phyloP scores from a whole-genome alignment of 1,140 invertebrate species.

The Drosophila saltans region DNA sequence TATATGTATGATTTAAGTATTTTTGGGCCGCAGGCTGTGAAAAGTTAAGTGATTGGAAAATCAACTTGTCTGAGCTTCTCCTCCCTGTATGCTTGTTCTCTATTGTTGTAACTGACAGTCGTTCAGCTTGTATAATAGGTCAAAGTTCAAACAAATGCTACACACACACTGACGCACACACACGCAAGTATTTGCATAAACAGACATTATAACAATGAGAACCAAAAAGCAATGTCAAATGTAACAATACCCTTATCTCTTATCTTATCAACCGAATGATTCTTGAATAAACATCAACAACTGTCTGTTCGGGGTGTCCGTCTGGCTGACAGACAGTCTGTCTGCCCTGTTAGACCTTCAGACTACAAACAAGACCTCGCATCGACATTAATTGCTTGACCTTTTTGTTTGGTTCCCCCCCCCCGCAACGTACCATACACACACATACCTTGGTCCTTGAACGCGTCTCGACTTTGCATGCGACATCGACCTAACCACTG shows the following conservation, averaged over 20 bases:
- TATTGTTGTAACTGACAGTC: slow-evolving; percentile 3
- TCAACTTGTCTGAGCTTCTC: neutral
- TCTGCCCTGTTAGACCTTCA: neutral
- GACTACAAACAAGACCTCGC: slow-evolving; percentile 27
- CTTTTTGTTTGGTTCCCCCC: slow-evolving; percentile 37
- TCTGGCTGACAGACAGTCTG: slow-evolving; percentile 1
- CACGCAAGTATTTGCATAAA: slow-evolving; percentile 31
- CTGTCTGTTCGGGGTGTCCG: slow-evolving; percentile 17
- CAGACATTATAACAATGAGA: slow-evolving; percentile 40
- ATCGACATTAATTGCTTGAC: slow-evolving; percentile 76
- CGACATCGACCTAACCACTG: slow-evolving; percentile 36
- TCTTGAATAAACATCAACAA: slow-evolving; percentile 24
- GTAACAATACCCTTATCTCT: slow-evolving; percentile 50
- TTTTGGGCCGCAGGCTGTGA: slow-evolving; percentile 20
- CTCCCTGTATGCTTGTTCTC: neutral
- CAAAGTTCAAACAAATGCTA: slow-evolving; percentile 45
- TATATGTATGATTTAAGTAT: slow-evolving; percentile 29
- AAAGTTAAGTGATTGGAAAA: slow-evolving; percentile 68
- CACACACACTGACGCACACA: slow-evolving; percentile 16
- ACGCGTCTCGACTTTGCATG: slow-evolving; percentile 61
- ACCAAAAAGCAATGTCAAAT: slow-evolving; percentile 37
- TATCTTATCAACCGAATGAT: slow-evolving; percentile 48
- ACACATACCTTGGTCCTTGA: slow-evolving; percentile 63
- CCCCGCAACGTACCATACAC: neutral
- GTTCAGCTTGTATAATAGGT: slow-evolving; percentile 26